Evolutionary conservation across 2,113 vertebrate genomes (phyloP).

Genomic region (Phylloscopus trochilus): DNA sequence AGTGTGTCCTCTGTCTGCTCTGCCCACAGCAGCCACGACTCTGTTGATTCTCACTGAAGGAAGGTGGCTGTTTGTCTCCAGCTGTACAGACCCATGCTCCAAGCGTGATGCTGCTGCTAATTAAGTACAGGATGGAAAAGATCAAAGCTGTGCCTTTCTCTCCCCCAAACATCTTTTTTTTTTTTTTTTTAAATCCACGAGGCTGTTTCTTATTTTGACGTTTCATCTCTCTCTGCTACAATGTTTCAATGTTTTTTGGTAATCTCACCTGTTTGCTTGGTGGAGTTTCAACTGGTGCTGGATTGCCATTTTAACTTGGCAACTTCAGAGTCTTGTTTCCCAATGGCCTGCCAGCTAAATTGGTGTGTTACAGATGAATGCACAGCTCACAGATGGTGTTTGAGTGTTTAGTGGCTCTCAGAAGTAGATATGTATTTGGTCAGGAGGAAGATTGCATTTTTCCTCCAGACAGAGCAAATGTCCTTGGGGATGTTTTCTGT

Average conservation of each 20-base stretch:
- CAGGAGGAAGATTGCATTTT: slow-evolving; percentile 55
- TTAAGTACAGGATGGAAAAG: not conserved
- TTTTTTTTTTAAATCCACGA: not conserved
- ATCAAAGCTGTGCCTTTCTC: not conserved
- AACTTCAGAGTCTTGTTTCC: slow-evolving; percentile 32
- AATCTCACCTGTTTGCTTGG: not conserved
- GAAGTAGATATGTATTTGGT: slow-evolving; percentile 53
- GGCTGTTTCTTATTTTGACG: not conserved
- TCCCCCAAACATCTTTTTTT: rapidly evolving
- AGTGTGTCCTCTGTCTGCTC: not conserved
- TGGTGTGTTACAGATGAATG: slow-evolving; percentile 58
- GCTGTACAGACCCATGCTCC: not conserved
- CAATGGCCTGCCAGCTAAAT: slow-evolving; percentile 60
- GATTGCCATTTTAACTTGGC: slow-evolving; percentile 48
- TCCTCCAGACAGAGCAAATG: slow-evolving; percentile 58
- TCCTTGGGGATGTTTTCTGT: slow-evolving; percentile 62
- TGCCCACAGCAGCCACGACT: rapidly evolving
- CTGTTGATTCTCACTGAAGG: not conserved
- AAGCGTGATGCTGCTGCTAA: not conserved
- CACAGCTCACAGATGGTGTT: slow-evolving; percentile 58
- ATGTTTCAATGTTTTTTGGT: not conserved
- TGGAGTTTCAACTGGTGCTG: not conserved
- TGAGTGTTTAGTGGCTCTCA: slow-evolving; percentile 59
- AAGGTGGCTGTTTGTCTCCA: not conserved
- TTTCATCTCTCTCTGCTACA: not conserved